Conservation (phyloP, 2,888 invertebrate genomes). For the Fragum whitleyi region DNA sequence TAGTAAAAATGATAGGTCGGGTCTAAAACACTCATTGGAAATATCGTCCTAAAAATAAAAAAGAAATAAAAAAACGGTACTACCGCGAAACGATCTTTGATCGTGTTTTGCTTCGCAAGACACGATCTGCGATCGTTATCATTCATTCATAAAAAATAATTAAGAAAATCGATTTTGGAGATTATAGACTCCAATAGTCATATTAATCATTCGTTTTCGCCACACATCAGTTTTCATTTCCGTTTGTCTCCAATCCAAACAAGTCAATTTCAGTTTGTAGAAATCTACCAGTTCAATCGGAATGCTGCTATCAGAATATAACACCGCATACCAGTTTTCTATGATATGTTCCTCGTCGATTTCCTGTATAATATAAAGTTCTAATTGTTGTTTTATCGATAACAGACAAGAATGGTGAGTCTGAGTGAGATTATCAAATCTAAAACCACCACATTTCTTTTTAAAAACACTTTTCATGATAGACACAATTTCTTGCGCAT, state of each 20-base stretch:
- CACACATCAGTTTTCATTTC: slow-evolving; percentile 19
- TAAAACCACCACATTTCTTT: slow-evolving; percentile 17
- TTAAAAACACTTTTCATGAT: slow-evolving; percentile 4
- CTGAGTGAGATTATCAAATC: not conserved
- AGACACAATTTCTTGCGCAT: slow-evolving; percentile 6
- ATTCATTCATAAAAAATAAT: not conserved
- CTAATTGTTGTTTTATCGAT: slow-evolving; percentile 16
- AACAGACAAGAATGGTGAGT: not conserved
- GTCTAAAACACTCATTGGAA: too few species aligned
- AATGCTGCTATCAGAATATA: not conserved
- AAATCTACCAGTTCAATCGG: slow-evolving; percentile 2
- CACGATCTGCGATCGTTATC: too few species aligned
- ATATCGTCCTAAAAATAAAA: too few species aligned
- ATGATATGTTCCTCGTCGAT: slow-evolving; percentile 12
- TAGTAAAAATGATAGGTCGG: too few species aligned
- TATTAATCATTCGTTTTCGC: slow-evolving; percentile 11
- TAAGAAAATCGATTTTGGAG: slow-evolving; percentile 4
- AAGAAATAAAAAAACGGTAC: too few species aligned
- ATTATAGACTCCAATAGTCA: slow-evolving; percentile 1
- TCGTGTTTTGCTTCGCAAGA: too few species aligned
- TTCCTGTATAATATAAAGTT: slow-evolving; percentile 16
- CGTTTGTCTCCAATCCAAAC: slow-evolving; percentile 5
- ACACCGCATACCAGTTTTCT: slow-evolving; percentile 4
- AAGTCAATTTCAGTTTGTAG: slow-evolving; percentile 23
- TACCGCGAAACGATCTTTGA: too few species aligned